Percentiles rank a stretch among this genome's conserved stretches.
phyloP scores from a whole-genome alignment of 2,888 invertebrate species.

The Bedellia somnulentella region DNA sequence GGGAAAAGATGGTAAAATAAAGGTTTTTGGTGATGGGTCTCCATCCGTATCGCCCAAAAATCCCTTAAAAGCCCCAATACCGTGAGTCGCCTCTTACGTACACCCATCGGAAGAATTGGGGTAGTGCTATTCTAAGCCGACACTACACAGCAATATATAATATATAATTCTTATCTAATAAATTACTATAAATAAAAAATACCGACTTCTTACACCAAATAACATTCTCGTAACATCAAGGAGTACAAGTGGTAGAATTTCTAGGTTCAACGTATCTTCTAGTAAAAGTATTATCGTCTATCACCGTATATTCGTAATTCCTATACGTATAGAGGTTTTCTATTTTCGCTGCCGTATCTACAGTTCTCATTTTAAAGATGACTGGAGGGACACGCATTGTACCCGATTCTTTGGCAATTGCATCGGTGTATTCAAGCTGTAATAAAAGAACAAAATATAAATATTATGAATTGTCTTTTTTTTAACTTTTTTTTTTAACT shows the following conservation, averaged over 20 bases:
- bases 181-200: background rate
- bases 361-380: conserved; percentile 33
- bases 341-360: conserved; percentile 27
- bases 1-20: too few species aligned
- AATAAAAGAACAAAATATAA: conserved; percentile 13
- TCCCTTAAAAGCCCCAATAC: too few species aligned
- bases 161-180: background rate
- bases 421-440: conserved; percentile 41
- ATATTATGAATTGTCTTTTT: too few species aligned
- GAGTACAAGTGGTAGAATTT: background rate
- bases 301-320: conserved; percentile 29
- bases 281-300: conserved; percentile 31
- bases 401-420: conserved; percentile 33
- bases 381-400: conserved; percentile 44
- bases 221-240: too few species aligned
- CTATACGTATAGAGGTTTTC: conserved; percentile 38
- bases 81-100: too few species aligned
- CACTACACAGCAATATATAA: too few species aligned
- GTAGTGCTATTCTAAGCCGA: too few species aligned
- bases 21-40: too few species aligned
- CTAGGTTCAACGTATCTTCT: conserved; percentile 12
- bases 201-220: background rate
- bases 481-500: too few species aligned
- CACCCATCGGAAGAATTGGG: too few species aligned
- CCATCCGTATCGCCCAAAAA: too few species aligned